Evolutionary conservation across 2,113 vertebrate genomes (phyloP).

Genomic region (Dipodomys spectabilis): DNA sequence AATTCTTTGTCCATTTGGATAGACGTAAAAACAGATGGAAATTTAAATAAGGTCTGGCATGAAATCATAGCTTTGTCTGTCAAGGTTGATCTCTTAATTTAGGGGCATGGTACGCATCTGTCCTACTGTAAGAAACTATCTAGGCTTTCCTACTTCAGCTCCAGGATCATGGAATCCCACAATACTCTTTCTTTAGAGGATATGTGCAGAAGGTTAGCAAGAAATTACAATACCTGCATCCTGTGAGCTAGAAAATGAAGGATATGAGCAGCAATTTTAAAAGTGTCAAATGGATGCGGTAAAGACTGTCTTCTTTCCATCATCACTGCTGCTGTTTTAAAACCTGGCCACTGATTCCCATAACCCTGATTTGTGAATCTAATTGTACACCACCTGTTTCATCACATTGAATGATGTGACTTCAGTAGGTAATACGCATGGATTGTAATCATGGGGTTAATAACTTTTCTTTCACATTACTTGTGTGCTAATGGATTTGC

Average conservation of each 20-base stretch:
- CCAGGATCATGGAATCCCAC: neutral
- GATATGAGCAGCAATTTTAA: neutral
- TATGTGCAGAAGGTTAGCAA: accelerated
- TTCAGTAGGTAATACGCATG: neutral
- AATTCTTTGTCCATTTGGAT: neutral
- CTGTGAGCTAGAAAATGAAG: neutral
- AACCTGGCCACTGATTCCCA: neutral
- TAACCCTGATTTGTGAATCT: neutral
- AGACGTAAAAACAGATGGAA: neutral
- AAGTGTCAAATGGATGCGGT: neutral
- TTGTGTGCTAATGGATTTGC: neutral
- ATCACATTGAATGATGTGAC: neutral
- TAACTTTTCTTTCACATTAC: neutral
- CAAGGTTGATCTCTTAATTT: neutral
- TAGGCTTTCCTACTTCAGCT: neutral
- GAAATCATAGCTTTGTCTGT: neutral
- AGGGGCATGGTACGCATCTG: neutral
- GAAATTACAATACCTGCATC: neutral
- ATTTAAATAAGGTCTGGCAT: neutral
- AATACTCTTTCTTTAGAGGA: neutral
- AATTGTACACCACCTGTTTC: neutral
- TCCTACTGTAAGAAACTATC: neutral
- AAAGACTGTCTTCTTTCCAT: neutral
- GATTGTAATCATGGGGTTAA: neutral
- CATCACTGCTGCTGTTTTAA: neutral